Evolutionary conservation across 2,888 invertebrate species (phyloP).

Genomic region (Lathronympha strigana): DNA sequence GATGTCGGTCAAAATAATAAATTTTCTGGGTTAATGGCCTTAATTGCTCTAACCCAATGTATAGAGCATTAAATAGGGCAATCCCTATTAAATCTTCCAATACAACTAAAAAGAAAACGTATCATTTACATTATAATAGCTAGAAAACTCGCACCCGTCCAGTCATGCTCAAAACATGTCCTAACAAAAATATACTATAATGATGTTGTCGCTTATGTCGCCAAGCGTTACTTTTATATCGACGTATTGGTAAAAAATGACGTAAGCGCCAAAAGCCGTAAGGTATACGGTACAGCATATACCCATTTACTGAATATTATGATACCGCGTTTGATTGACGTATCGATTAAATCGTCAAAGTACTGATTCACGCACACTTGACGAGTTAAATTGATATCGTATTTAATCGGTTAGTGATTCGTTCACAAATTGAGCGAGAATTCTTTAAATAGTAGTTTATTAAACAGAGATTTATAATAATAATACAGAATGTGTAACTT

Average conservation of each 20-base stretch:
- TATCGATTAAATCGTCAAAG: constrained; percentile 12
- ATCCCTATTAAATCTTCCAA: background rate
- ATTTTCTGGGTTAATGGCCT: too few species aligned
- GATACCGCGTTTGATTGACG: constrained; percentile 16
- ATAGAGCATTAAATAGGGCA: too few species aligned
- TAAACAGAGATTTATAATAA: too few species aligned
- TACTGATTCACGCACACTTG: background rate
- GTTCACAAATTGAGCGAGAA: background rate
- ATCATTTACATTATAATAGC: constrained; percentile 16
- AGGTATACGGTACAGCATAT: background rate
- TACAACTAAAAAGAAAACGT: background rate
- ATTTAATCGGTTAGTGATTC: background rate
- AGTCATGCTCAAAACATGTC: constrained; percentile 7
- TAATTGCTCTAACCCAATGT: too few species aligned
- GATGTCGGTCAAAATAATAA: too few species aligned
- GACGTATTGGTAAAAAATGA: background rate
- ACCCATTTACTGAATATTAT: constrained; percentile 11
- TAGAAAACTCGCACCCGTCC: background rate
- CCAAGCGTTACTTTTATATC: background rate
- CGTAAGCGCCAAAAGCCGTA: background rate
- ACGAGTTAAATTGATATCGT: constrained; percentile 11
- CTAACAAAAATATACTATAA: background rate
- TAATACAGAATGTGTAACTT: too few species aligned
- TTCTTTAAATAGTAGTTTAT: too few species aligned
- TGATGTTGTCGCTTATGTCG: background rate